phyloP scores from a whole-genome alignment of 2,888 invertebrate genomes.

The Trachelus stipa region DNA sequence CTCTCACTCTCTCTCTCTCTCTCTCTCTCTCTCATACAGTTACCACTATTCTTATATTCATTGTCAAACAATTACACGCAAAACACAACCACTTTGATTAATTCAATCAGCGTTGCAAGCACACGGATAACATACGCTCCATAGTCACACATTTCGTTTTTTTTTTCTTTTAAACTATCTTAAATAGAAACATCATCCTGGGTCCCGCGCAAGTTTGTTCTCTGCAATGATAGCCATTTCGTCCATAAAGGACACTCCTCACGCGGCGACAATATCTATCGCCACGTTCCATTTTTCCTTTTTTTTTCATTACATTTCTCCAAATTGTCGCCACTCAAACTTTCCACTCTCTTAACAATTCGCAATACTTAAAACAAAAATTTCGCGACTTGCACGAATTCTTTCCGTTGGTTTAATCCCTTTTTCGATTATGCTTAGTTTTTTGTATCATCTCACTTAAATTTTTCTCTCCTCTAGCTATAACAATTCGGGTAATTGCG shows the following conservation, averaged over 20 bases:
- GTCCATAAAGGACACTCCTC: slow-evolving; percentile 7
- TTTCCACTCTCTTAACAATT: no score
- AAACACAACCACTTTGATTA: slow-evolving; percentile 14
- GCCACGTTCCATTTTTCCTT: slow-evolving; percentile 1
- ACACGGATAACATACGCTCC: not conserved
- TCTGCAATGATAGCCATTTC: slow-evolving; percentile 38
- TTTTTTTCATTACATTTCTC: slow-evolving; percentile 2
- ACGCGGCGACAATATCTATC: no score
- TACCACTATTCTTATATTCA: not conserved
- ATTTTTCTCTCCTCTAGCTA: slow-evolving; percentile 10
- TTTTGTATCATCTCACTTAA: no score
- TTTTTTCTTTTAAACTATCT: slow-evolving; percentile 19
- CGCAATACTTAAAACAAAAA: no score
- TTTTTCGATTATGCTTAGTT: slow-evolving; percentile 13
- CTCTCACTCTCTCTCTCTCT: slow-evolving; percentile 12
- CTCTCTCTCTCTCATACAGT: slow-evolving; percentile 15
- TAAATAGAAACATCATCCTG: slow-evolving; percentile 47
- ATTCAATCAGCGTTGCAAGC: slow-evolving; percentile 14
- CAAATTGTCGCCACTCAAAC: slow-evolving; percentile 22
- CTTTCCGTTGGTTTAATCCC: no score
- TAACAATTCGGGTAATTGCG: slow-evolving; percentile 17
- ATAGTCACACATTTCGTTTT: slow-evolving; percentile 7
- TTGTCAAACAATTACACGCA: slow-evolving; percentile 21
- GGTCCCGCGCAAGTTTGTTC: slow-evolving; percentile 56
- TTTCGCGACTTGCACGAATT: no score